phyloP scores from a whole-genome alignment of 2,888 invertebrate genomes.

The Phragmatobia fuliginosa region DNA sequence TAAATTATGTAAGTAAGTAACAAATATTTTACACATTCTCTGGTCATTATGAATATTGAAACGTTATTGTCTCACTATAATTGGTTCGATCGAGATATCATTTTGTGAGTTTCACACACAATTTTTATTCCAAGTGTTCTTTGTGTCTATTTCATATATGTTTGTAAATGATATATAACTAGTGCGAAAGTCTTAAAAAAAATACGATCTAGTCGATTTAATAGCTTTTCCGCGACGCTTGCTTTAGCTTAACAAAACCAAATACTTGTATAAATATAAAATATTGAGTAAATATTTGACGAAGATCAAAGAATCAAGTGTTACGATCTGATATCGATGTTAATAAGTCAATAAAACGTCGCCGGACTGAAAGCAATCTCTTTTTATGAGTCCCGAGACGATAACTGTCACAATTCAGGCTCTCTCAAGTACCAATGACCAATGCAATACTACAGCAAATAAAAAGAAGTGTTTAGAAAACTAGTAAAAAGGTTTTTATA shows the following conservation, averaged over 20 bases:
- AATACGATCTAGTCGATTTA: neutral
- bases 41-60: too few relatives aligned
- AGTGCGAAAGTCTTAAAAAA: neutral
- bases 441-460: conserved; percentile 58
- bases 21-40: too few relatives aligned
- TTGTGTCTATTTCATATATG: neutral
- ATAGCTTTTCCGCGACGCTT: neutral
- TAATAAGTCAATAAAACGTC: conserved; percentile 86
- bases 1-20: neutral
- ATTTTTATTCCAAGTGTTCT: neutral
- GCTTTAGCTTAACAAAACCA: conserved; percentile 24
- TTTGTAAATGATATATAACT: neutral
- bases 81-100: too few relatives aligned
- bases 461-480: conserved; percentile 45
- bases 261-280: conserved; percentile 58
- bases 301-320: conserved; percentile 83
- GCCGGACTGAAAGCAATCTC: conserved; percentile 84
- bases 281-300: conserved; percentile 77
- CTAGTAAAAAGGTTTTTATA: conserved; percentile 42
- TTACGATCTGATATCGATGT: conserved; percentile 86
- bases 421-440: conserved; percentile 70
- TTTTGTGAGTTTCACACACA: neutral
- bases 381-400: conserved; percentile 83
- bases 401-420: conserved; percentile 79
- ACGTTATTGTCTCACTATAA: too few relatives aligned